Evolutionary conservation across 2,888 invertebrate species (phyloP).

Genomic region (Ypsolopha scabrella): DNA sequence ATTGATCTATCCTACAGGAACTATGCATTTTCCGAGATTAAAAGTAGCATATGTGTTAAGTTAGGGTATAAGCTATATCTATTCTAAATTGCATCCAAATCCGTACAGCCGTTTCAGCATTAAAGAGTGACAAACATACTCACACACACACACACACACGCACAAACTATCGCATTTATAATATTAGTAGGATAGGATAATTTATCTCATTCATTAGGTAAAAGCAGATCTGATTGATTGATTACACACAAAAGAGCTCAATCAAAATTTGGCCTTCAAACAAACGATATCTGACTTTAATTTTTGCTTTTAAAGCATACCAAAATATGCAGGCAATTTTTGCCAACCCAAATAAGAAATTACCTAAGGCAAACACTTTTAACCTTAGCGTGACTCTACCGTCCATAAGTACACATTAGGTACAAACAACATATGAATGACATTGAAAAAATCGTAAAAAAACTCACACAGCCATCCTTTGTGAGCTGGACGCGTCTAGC

Average conservation of each 20-base stretch:
- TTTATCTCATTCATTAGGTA: too few relatives aligned
- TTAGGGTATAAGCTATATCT: too few relatives aligned
- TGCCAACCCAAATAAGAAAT: conserved; percentile 35
- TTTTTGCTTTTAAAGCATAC: background rate
- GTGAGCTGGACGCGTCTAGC: conserved; percentile 47
- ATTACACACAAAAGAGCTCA: background rate
- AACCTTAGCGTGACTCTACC: conserved; percentile 58
- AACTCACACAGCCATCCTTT: conserved; percentile 61
- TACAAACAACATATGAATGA: conserved; percentile 37
- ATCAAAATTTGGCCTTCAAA: background rate
- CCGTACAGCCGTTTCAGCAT: too few relatives aligned
- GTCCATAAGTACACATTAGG: background rate
- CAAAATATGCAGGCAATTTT: background rate
- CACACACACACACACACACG: too few relatives aligned
- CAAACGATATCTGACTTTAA: background rate
- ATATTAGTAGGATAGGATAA: too few relatives aligned
- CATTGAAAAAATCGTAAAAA: conserved; percentile 57
- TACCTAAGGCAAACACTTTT: conserved; percentile 37
- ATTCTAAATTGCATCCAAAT: too few relatives aligned
- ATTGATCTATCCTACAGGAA: too few relatives aligned
- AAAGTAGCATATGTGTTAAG: too few relatives aligned
- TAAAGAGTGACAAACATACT: too few relatives aligned
- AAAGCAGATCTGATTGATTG: too few relatives aligned
- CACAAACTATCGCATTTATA: too few relatives aligned
- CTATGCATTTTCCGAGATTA: too few relatives aligned